Percentiles rank a stretch among this genome's conserved stretches.
Evolutionary conservation across 1,140 invertebrate genomes (phyloP).

Genomic region (Pygmarrhopalites habei): DNA sequence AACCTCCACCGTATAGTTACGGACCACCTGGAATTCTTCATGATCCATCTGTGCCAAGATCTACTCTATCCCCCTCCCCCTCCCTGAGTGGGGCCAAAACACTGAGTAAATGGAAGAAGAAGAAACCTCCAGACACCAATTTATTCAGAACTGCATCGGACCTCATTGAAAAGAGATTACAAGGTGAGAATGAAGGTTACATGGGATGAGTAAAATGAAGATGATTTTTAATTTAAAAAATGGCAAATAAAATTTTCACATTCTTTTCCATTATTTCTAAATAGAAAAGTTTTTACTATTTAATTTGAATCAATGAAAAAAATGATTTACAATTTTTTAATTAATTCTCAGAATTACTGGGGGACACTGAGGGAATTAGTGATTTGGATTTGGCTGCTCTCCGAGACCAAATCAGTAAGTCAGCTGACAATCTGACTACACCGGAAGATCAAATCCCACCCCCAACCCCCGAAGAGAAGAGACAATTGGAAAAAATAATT

Average conservation of each 20-base stretch:
- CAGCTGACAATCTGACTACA: neutral
- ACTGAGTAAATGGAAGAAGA: constrained; percentile 3
- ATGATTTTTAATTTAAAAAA: too few species aligned
- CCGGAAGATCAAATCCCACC: neutral
- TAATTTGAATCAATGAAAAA: too few species aligned
- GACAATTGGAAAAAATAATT: neutral
- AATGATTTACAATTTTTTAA: too few species aligned
- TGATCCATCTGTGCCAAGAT: constrained; percentile 15
- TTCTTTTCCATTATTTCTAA: too few species aligned
- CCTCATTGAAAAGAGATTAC: constrained; percentile 27
- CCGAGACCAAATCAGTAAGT: neutral
- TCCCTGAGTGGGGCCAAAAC: neutral
- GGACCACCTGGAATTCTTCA: constrained; percentile 23
- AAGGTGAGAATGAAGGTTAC: too few species aligned
- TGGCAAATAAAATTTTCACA: too few species aligned
- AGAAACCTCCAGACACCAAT: neutral
- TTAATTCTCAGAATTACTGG: constrained; percentile 31
- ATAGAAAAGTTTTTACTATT: too few species aligned
- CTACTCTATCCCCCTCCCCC: neutral
- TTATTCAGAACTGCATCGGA: constrained; percentile 8
- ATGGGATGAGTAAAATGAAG: too few species aligned
- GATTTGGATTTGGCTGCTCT: neutral
- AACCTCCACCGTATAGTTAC: constrained; percentile 30
- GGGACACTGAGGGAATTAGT: neutral
- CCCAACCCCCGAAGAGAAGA: neutral